Evolutionary conservation across 64 coral and sea anemone genomes (phyloP).

Genomic region (Porites australiensis): DNA sequence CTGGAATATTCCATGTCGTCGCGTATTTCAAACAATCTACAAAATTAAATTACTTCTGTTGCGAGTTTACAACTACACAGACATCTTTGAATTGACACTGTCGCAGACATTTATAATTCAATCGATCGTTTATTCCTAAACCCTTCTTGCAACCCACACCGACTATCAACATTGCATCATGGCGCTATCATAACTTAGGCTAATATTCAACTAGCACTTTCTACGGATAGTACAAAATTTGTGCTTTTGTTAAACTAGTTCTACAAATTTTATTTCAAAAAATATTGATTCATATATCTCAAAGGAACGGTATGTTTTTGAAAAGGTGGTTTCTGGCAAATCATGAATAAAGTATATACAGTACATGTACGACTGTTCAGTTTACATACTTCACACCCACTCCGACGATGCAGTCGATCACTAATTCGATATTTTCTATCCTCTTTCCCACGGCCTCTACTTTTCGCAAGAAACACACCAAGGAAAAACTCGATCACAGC

Average conservation of each 20-base stretch:
- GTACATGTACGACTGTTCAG: neutral
- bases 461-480: neutral
- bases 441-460: too few species aligned
- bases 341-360: neutral
- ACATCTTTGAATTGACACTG: neutral
- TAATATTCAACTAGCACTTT: neutral
- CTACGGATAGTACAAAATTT: conserved; percentile 33
- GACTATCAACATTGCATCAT: too few species aligned
- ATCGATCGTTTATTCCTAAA: too few species aligned
- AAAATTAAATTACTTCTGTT: neutral
- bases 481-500: conserved; percentile 3
- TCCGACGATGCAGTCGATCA: too few species aligned
- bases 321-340: neutral
- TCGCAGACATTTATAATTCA: neutral
- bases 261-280: conserved; percentile 61
- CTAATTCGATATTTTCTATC: neutral
- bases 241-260: conserved; percentile 18
- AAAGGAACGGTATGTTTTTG: neutral
- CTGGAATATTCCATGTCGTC: neutral
- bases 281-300: conserved; percentile 33
- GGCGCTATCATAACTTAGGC: neutral
- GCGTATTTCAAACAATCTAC: neutral
- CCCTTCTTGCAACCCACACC: too few species aligned
- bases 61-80: neutral
- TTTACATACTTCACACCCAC: conserved; percentile 36